A percentile compares a stretch with the other conserved stretches of the same genome.
phyloP scores from a whole-genome alignment of 2,797 vertebrate species.

The Liparis tanakae region DNA sequence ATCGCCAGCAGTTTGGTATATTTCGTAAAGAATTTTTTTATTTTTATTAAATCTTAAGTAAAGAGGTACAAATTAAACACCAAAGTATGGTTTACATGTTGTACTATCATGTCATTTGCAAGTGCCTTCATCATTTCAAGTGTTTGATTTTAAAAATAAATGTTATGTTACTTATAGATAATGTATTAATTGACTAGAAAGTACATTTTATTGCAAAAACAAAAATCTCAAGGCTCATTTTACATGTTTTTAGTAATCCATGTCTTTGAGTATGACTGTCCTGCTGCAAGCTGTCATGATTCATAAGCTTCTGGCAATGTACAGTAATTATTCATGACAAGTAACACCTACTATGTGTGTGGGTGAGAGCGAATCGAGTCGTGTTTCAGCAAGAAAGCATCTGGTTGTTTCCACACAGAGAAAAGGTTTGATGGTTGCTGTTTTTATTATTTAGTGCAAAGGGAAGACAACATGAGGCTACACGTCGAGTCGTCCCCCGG shows the following conservation, averaged over 20 bases:
- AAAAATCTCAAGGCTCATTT: not conserved
- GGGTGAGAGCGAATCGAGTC: conserved; percentile 66
- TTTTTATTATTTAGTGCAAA: not conserved
- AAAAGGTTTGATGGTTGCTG: not conserved
- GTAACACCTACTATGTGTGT: conserved; percentile 64
- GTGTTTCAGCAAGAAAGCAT: conserved; percentile 64
- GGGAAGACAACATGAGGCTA: not conserved
- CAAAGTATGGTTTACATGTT: no score
- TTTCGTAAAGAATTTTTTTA: no score
- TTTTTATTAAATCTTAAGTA: no score
- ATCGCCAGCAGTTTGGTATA: no score
- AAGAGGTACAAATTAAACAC: no score
- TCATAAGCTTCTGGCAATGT: conserved; percentile 60
- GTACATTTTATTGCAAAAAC: not conserved
- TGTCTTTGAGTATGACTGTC: conserved; percentile 38
- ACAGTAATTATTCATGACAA: conserved; percentile 68
- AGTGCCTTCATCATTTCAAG: no score
- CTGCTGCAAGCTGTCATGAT: conserved; percentile 58
- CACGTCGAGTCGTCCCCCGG: not conserved
- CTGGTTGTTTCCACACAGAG: not conserved
- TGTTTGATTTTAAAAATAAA: no score
- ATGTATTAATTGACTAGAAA: not conserved
- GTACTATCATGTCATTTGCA: no score
- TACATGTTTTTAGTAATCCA: conserved; percentile 14
- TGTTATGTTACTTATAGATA: not conserved